Evolutionary conservation across 2,888 invertebrate species (phyloP).

Genomic region (Didymodactylos carnosus): DNA sequence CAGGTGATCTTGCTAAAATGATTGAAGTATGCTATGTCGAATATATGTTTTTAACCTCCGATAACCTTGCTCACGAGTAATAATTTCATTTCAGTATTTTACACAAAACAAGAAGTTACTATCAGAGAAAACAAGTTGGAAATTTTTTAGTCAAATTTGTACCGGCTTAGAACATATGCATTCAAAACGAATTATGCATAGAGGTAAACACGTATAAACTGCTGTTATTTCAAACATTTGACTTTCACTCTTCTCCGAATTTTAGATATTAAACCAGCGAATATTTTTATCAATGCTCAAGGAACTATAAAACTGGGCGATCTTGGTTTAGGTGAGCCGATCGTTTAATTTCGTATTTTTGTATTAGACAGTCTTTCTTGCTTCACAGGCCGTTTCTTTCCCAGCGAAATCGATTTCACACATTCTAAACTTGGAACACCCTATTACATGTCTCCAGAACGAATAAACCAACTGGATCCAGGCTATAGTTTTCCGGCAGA

Average conservation of each 20-base stretch:
- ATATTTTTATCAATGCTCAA: slow-evolving; percentile 49
- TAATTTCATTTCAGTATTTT: slow-evolving; percentile 34
- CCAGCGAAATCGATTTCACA: slow-evolving; percentile 45
- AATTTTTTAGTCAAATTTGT: slow-evolving; percentile 46
- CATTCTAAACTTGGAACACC: slow-evolving; percentile 40
- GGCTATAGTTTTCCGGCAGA: slow-evolving; percentile 53
- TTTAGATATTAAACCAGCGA: slow-evolving; percentile 53
- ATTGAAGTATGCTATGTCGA: slow-evolving; percentile 33
- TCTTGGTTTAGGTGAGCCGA: slow-evolving; percentile 41
- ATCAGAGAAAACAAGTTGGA: slow-evolving; percentile 46
- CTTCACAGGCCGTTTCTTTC: slow-evolving; percentile 36
- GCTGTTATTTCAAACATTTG: not conserved
- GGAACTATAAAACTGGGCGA: slow-evolving; percentile 54
- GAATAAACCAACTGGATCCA: slow-evolving; percentile 43
- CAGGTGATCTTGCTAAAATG: slow-evolving; percentile 44
- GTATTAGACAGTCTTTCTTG: too few relatives aligned
- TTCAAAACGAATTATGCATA: slow-evolving; percentile 45
- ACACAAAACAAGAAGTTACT: slow-evolving; percentile 41
- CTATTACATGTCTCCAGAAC: slow-evolving; percentile 54
- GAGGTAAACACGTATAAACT: slow-evolving; percentile 35
- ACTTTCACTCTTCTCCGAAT: slow-evolving; percentile 3
- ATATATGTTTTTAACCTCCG: not conserved
- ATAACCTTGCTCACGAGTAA: not conserved
- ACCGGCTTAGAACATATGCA: slow-evolving; percentile 47
- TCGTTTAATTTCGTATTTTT: too few relatives aligned